Conservation (phyloP, 64 coral and sea anemone species). For the Pocillopora verrucosa region DNA sequence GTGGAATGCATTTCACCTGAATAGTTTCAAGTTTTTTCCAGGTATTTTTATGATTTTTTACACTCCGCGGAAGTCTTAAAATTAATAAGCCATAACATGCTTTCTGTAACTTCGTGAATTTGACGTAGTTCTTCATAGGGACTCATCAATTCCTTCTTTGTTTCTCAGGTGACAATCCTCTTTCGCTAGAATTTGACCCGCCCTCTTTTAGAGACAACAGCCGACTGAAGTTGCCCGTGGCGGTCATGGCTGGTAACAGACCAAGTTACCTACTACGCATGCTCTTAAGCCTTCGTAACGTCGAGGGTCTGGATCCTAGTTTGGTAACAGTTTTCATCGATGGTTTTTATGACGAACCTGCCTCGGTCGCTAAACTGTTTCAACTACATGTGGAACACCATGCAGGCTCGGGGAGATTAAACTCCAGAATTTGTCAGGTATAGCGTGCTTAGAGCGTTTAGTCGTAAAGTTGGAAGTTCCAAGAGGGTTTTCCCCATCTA, state of each 20-base stretch:
- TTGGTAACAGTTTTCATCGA: constrained; percentile 66
- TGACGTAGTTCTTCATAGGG: background rate
- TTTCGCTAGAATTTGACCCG: constrained; percentile 12
- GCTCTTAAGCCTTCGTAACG: constrained; percentile 33
- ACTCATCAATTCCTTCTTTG: background rate
- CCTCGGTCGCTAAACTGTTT: constrained; percentile 56
- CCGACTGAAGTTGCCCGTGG: constrained; percentile 39
- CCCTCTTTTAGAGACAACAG: constrained; percentile 41
- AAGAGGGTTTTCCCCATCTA: background rate
- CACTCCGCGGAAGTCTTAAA: too few species aligned
- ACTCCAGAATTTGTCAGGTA: constrained; percentile 86
- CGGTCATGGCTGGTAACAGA: constrained; percentile 65
- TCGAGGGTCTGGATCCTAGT: constrained; percentile 48
- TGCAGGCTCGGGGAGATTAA: constrained; percentile 44
- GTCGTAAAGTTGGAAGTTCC: too few species aligned
- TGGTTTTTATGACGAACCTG: constrained; percentile 57
- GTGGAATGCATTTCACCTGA: too few species aligned
- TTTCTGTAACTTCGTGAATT: too few species aligned
- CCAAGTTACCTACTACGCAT: constrained; percentile 56
- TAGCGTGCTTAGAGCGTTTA: background rate
- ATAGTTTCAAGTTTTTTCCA: too few species aligned
- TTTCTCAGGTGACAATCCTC: constrained; percentile 26
- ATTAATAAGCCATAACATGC: too few species aligned
- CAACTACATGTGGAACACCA: constrained; percentile 69
- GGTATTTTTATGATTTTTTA: background rate